These are phyloP conservation scores for Ahaetulla prasina DNA, from an alignment of 2,113 vertebrate species.

Conservation along the genomic window DNA sequence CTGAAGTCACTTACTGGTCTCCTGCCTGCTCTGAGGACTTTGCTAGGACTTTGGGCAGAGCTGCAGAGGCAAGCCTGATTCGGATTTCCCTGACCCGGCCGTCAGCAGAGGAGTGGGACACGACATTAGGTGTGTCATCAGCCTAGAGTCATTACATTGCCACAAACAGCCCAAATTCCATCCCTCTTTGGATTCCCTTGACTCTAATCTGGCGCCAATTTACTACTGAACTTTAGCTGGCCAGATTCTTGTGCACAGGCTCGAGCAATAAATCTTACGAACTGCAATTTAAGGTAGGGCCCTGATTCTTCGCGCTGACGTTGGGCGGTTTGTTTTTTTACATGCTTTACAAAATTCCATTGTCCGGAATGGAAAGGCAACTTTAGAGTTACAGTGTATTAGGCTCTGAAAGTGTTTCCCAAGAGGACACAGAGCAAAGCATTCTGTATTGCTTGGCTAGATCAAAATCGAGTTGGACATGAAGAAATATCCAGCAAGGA, in stretches of 20 bases:
- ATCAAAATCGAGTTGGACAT: not conserved
- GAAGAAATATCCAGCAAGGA: conserved; percentile 10
- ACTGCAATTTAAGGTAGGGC: not conserved
- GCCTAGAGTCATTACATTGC: not conserved
- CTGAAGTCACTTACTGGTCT: no score
- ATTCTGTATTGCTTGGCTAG: not conserved
- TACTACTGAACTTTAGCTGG: not conserved
- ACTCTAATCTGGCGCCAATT: not conserved
- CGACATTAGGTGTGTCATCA: no score
- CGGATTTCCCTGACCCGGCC: no score
- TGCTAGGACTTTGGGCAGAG: no score
- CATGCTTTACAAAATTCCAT: not conserved
- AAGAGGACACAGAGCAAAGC: not conserved
- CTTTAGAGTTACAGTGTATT: not conserved
- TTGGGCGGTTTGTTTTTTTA: not conserved
- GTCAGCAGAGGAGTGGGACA: no score
- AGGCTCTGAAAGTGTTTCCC: not conserved
- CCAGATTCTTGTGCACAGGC: not conserved
- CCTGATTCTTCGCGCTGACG: not conserved
- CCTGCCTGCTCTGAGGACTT: no score
- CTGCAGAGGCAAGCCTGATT: no score
- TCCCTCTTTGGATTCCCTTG: not conserved
- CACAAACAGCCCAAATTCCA: not conserved
- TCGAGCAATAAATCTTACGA: not conserved
- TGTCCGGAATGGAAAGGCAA: not conserved